These are phyloP conservation scores for Sarcophaga caerulescens DNA, from an alignment of 2,888 invertebrate genomes.

Conservation along the genomic window DNA sequence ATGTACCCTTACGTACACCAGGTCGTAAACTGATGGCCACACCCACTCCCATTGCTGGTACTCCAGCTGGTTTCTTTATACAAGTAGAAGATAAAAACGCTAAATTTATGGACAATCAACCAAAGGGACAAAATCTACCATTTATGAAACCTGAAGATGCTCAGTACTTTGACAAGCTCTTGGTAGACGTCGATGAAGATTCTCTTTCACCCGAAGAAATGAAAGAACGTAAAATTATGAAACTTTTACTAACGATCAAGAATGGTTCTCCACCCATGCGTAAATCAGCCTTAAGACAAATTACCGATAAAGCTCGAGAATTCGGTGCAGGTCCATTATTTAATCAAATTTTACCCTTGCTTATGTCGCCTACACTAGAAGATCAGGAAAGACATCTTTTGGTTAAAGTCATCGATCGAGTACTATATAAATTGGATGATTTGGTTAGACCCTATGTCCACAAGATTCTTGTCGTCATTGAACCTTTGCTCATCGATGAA, in stretches of 20 bases:
- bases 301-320: constrained; percentile 99
- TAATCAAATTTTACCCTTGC: constrained; percentile 98
- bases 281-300: constrained; percentile 97
- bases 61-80: constrained; percentile 96
- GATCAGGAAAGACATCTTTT: constrained; percentile 99
- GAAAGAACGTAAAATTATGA: constrained; percentile 99
- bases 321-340: constrained; percentile 99
- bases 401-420: constrained; percentile 99
- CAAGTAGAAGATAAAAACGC: constrained; percentile 94
- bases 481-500: constrained; percentile 98
- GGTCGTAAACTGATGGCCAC: constrained; percentile 98
- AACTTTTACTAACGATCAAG: constrained; percentile 97
- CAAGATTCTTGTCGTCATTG: constrained; percentile 99
- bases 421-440: constrained; percentile 98
- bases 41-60: constrained; percentile 97
- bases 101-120: constrained; percentile 96
- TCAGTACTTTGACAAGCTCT: constrained; percentile 99
- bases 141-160: constrained; percentile 99
- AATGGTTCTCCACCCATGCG: constrained; percentile 99
- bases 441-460: constrained; percentile 99
- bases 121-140: constrained; percentile 96
- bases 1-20: constrained; percentile 98
- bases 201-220: constrained; percentile 96
- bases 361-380: constrained; percentile 99
- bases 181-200: constrained; percentile 99